Evolutionary conservation across 2,113 vertebrate genomes (phyloP).

Genomic region (Poeciliopsis occidentalis): DNA sequence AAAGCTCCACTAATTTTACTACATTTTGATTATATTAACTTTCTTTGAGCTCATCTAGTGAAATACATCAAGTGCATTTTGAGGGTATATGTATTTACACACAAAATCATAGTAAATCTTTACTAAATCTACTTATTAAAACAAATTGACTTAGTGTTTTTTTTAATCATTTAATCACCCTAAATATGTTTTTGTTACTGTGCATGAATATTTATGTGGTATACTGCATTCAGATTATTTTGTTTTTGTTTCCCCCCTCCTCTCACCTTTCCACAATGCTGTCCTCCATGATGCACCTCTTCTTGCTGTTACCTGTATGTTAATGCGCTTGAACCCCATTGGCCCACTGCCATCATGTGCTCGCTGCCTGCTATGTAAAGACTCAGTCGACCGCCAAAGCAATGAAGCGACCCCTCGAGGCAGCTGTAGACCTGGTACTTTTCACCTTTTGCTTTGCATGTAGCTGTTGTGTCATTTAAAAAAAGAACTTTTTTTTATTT

Average conservation of each 20-base stretch:
- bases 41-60: slow-evolving; percentile 16
- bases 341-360: slow-evolving; percentile 99
- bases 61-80: slow-evolving; percentile 17
- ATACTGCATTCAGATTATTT: slow-evolving; percentile 95
- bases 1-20: slow-evolving; percentile 8
- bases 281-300: slow-evolving; percentile 88
- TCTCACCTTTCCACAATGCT: slow-evolving; percentile 99
- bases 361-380: slow-evolving; percentile 99
- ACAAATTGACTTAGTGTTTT: slow-evolving; percentile 85
- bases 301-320: slow-evolving; percentile 98
- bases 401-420: slow-evolving; percentile 99
- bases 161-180: slow-evolving; percentile 76
- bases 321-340: slow-evolving; percentile 99
- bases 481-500: slow-evolving; percentile 44
- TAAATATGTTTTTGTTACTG: slow-evolving; percentile 88
- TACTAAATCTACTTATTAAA: slow-evolving; percentile 33
- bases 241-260: slow-evolving; percentile 91
- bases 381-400: slow-evolving; percentile 99
- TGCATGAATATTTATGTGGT: slow-evolving; percentile 97
- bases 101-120: slow-evolving; percentile 13
- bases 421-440: slow-evolving; percentile 99
- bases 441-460: slow-evolving; percentile 99
- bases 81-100: background rate
- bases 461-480: slow-evolving; percentile 79
- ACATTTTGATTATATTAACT: slow-evolving; percentile 38